Evolutionary conservation across 2,888 invertebrate genomes (phyloP), one percentile per base, ranked within the genome.

Genomic region (Lacanobia wlatinum): DNA sequence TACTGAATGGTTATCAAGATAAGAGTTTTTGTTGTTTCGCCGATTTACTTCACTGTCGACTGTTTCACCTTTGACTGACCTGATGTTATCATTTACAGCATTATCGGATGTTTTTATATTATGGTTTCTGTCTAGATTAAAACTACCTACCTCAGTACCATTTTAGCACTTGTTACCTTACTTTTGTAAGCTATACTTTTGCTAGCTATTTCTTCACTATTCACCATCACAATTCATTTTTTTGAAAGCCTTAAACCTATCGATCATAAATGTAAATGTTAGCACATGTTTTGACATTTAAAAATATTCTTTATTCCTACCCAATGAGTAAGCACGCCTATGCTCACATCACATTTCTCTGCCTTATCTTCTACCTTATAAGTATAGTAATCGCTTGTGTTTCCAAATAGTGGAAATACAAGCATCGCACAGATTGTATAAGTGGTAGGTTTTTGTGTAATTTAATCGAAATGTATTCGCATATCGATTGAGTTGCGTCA

Each of bases 401-500:
- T 46, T 53, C 60, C 55, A 40, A 28, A 34, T 69, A 69, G 59
- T 55, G 38, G 21, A 52, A 63, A 79, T 66, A 69, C 59, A 67
- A 60, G 48, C 65, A 70, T 63, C 59, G 53, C 65, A 58, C 68
- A 53, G 71, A 68, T 69, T 73, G 66, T 83, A 60, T 69, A 80
- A 79, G 65, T 80, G 74, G 66, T 83, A 64, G 80, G 74, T 75
- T 83, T 86, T 85, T 85, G 77, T 81, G 70, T 84, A 83, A 84
- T 83, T 83, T 69, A 70, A 78, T 78, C 78, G 62, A 81, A 85
- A 78, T 80, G 73, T 84, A 84, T 86, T 85, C 85, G 76, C 76
- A 76, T 87, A 82, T 87, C 78, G 83, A 85, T 83, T 74, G 68
- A 18, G 73, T 87, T 83, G 72, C 87, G 85, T 87, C 87, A 86